Conservation (phyloP, 2,888 invertebrate species). For the Adelognathus sp. region DNA sequence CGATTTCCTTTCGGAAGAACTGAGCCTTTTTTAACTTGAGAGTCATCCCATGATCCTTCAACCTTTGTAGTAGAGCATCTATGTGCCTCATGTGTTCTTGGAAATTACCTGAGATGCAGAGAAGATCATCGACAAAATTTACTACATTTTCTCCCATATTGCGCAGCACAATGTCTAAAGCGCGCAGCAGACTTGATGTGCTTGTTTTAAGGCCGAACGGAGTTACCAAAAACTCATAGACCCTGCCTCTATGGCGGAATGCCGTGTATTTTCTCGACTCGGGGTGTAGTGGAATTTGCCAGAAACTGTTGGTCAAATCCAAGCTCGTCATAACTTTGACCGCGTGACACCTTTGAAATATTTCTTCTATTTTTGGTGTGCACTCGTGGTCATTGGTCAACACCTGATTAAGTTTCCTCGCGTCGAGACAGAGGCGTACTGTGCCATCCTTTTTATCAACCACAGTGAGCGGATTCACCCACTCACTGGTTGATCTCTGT, state of each 20-base stretch:
- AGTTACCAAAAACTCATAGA: no score
- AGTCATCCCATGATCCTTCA: slow-evolving; percentile 58
- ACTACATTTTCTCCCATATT: background rate
- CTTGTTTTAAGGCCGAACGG: no score
- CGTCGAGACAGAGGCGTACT: no score
- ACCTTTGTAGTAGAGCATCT: slow-evolving; percentile 39
- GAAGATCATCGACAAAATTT: slow-evolving; percentile 41
- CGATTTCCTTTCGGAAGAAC: slow-evolving; percentile 58
- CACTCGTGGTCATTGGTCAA: slow-evolving; percentile 30
- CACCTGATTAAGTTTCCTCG: slow-evolving; percentile 33
- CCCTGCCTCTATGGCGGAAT: slow-evolving; percentile 20
- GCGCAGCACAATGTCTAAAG: no score
- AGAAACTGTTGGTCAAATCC: slow-evolving; percentile 59
- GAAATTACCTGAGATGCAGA: slow-evolving; percentile 2
- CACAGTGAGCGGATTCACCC: slow-evolving; percentile 62
- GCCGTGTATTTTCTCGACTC: no score
- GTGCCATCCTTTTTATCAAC: slow-evolving; percentile 31
- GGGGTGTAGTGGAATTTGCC: slow-evolving; percentile 62
- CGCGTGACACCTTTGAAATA: no score
- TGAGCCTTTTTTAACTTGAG: slow-evolving; percentile 61
- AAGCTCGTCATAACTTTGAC: no score
- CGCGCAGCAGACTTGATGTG: no score
- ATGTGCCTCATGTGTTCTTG: no score
- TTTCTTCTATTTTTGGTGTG: slow-evolving; percentile 19
- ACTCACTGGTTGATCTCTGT: slow-evolving; percentile 66